Conservation (phyloP, 2,113 vertebrate genomes). For the Chloropsis hardwickii region DNA sequence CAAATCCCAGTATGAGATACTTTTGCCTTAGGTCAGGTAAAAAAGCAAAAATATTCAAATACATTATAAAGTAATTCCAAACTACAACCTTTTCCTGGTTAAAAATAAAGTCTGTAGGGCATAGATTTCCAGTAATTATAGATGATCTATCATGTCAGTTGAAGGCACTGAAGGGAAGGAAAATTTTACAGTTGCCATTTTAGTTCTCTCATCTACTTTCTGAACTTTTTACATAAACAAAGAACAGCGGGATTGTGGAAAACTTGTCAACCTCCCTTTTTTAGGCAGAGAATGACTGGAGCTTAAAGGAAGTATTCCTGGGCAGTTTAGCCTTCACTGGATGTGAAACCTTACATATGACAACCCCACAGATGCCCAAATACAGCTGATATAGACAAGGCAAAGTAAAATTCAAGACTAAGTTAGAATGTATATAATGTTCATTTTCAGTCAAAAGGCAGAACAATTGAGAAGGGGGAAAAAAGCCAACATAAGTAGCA, state of each 20-base stretch:
- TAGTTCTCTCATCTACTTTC: neutral
- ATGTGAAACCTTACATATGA: accelerated
- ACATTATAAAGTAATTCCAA: neutral
- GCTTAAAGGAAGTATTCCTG: neutral
- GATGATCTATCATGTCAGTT: neutral
- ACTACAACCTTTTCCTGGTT: neutral
- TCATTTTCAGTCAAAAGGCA: neutral
- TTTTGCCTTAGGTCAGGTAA: neutral
- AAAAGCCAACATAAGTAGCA: neutral
- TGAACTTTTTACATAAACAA: neutral
- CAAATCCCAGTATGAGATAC: neutral
- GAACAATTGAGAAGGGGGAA: neutral
- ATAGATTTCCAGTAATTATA: neutral
- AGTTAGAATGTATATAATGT: neutral
- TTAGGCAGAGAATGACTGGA: neutral
- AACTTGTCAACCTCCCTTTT: neutral
- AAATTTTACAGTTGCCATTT: neutral
- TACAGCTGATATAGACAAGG: accelerated
- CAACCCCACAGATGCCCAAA: neutral
- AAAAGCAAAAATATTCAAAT: neutral
- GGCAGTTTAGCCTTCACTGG: neutral
- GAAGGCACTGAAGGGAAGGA: neutral
- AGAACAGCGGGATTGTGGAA: neutral
- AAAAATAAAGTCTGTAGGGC: constrained; percentile 13
- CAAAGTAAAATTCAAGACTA: neutral